Evolutionary conservation across 1,140 invertebrate species (phyloP).

Genomic region (Teleogryllus occipitalis): DNA sequence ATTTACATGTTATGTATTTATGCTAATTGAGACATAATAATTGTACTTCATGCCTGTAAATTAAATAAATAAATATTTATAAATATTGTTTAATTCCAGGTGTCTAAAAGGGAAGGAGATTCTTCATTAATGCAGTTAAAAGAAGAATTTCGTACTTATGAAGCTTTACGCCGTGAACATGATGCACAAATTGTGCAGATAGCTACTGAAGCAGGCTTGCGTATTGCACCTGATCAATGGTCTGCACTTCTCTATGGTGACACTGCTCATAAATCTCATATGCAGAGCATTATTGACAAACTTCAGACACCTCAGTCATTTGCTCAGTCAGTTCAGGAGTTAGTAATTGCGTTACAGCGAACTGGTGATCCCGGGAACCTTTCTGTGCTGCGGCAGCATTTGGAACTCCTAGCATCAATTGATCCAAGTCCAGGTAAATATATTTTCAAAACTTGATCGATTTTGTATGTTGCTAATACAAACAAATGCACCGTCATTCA

Average conservation of each 20-base stretch:
- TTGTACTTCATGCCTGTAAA: no score
- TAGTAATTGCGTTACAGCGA: constrained; percentile 84
- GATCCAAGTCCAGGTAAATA: constrained; percentile 65
- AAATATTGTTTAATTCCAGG: constrained; percentile 43
- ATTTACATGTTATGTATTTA: not conserved
- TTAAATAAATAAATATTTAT: not conserved
- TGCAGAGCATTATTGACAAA: constrained; percentile 97
- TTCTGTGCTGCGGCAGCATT: constrained; percentile 56
- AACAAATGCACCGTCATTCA: no score
- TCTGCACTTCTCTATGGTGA: constrained; percentile 94
- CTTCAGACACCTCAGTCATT: constrained; percentile 87
- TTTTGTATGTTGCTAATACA: not conserved
- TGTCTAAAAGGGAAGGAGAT: constrained; percentile 93
- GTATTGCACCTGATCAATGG: constrained; percentile 98
- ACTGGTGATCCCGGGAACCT: constrained; percentile 84
- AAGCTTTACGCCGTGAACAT: constrained; percentile 85
- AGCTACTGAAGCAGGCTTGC: constrained; percentile 90
- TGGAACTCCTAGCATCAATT: constrained; percentile 79
- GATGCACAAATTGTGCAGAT: constrained; percentile 98
- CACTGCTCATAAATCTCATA: constrained; percentile 89
- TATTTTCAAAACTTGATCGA: not conserved
- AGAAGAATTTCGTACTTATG: constrained; percentile 94
- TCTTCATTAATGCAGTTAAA: constrained; percentile 98
- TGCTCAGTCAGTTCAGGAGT: constrained; percentile 81
- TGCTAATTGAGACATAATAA: no score